These are phyloP conservation scores for Cosmopolites sordidus DNA, from an alignment of 2,888 invertebrate species.

Conservation along the genomic window DNA sequence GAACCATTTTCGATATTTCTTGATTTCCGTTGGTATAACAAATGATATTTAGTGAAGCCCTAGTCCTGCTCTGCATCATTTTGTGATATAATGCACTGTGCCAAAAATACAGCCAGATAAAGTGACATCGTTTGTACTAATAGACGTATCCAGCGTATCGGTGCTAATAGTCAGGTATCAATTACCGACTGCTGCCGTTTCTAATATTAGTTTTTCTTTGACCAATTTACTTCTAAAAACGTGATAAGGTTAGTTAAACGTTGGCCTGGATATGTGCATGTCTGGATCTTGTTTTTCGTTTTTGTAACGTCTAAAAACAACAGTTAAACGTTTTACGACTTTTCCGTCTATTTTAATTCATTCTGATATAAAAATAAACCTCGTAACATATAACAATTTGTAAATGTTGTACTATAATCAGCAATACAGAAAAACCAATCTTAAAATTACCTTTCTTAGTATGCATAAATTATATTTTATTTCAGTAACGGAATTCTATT, in stretches of 20 bases:
- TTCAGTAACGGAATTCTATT: no score
- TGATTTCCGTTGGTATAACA: no score
- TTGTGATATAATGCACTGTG: slow-evolving; percentile 36
- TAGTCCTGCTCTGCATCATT: slow-evolving; percentile 29
- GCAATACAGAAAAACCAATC: no score
- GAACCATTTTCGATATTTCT: no score
- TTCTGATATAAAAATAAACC: no score
- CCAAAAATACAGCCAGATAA: slow-evolving; percentile 42
- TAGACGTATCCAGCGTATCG: slow-evolving; percentile 23
- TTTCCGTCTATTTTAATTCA: background rate
- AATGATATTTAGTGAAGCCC: no score
- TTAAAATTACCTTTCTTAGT: no score
- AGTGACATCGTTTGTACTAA: slow-evolving; percentile 36
- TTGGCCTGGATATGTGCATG: slow-evolving; percentile 2
- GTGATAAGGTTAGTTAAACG: slow-evolving; percentile 27
- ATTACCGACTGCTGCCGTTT: slow-evolving; percentile 8
- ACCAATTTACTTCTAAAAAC: slow-evolving; percentile 6
- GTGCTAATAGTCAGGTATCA: slow-evolving; percentile 19
- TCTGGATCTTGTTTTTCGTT: slow-evolving; percentile 1
- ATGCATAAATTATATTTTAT: no score
- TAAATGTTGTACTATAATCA: no score
- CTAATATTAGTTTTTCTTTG: slow-evolving; percentile 19
- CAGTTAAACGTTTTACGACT: background rate
- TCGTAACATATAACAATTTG: no score
- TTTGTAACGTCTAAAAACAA: background rate